Base-by-base conservation (phyloP, 2,113 vertebrate species). In the Sturnus vulgaris region DNA sequence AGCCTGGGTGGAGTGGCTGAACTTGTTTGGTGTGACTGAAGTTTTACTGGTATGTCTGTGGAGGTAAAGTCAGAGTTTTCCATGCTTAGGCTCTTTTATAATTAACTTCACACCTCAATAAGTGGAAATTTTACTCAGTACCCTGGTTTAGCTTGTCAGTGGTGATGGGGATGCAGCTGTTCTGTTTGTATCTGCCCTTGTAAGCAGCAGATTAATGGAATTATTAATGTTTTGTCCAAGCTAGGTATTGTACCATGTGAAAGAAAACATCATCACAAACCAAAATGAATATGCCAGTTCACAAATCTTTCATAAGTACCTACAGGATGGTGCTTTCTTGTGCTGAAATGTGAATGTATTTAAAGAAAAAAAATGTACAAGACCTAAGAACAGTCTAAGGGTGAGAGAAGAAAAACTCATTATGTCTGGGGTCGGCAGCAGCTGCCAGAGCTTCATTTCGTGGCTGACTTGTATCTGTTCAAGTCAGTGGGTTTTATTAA, bases 401-500 rank as follows among this genome's bases (percentile, higher is more conserved):
- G 14, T 50, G 80, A 93, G 52, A 80, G 47, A 64, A 40, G 86
- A 83, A 64, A 83, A 56, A 59, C n/a, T 75, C 90, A 55, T 87
- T 77, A 63, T 49, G 24, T 73, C 12, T 68, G 66, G 70, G 46
- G 56, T 96, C 77, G 77, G 72, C 52, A 56, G 8, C 9, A 47
- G 50, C 59, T 56, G n/a, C 73, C 52, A 7, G 47, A 56, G 37
- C 79, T 88, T 56, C 60, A 65, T 94, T 91, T 85, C 2, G 3
- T 61, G 57, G 70, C 80, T 94, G 80, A 65, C 52, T 93, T 82
- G 72, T 94, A 83, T 92, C 81, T 96, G 80, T 76, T 92, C 82
- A 86, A 91, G 61, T 63, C 53, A 60, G 42, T 82, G 78, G 80
- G 59, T 87, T 97, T 96, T 96, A 96, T 95, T 95, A 96, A 95